Evolutionary conservation across 2,888 invertebrate genomes (phyloP), one percentile per base, ranked within the genome.

Genomic region (Pristionchus mayeri): DNA sequence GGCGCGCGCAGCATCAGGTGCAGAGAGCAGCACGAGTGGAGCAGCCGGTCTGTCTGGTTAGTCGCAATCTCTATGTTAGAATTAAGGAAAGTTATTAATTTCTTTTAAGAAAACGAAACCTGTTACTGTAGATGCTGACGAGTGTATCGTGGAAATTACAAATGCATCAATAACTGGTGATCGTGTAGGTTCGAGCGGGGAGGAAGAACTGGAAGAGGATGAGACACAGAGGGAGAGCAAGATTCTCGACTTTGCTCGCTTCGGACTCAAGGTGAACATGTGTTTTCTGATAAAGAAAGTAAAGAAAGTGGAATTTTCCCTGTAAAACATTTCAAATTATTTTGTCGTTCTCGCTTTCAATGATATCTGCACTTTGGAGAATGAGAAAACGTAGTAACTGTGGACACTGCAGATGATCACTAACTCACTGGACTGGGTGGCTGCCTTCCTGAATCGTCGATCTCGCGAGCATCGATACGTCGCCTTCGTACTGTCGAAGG

Each of bases 401-500:
- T n/a, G n/a, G n/a, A n/a, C n/a, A n/a, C n/a, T n/a, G n/a, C 37
- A 84, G 76, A 84, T 76, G 60, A 3, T 78, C 27, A 48, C 48
- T 2, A 84, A 84, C 30, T 18, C 81, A 0, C 48, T 82, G 6
- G 81, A 84, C n/a, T 60, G 54, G 76, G 44, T 78, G 60, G 48
- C 78, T 3, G 76, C 78, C 40, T 84, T 71, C 54, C 54, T 84
- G 18, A 71, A 84, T 54, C 52, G 79, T 21, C 50, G 75, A 2
- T 98, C 98, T 0, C 95, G 96, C 84, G 98, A 98, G 93, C 98
- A 98, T 94, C 95, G 98, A 92, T 97, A 97, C 93, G 97, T 99
- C 0, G 96, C 98, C 37, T 95, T 95, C 89, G 96, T 97, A 44
- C 95, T 99, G 84, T 95, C 96, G 0, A 95, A 95, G 86, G 98